Conservation (phyloP, 2,888 invertebrate species). For the Cacoxenus indagator region DNA sequence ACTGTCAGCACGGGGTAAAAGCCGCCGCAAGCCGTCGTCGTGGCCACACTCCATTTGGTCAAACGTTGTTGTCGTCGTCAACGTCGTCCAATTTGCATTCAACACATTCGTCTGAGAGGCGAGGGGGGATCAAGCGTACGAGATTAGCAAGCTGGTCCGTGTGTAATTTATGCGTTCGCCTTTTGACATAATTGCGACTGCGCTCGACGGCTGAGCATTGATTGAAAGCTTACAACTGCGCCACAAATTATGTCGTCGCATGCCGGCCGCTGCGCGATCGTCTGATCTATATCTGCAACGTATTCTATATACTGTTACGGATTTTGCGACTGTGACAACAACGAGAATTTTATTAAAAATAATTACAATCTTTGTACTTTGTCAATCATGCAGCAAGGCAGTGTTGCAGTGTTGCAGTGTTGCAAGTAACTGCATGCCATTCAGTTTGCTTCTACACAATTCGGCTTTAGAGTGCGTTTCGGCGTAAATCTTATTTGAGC, state of each 20-base stretch:
- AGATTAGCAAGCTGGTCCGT: background rate
- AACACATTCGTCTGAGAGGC: conserved; percentile 21
- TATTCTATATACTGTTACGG: no score
- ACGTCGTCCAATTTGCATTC: background rate
- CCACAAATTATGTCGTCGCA: conserved; percentile 38
- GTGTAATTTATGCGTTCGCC: conserved; percentile 53
- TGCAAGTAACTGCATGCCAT: background rate
- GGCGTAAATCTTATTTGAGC: conserved; percentile 64
- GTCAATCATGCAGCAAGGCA: conserved; percentile 50
- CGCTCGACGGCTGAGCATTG: conserved; percentile 32
- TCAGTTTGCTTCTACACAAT: conserved; percentile 24
- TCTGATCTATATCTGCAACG: background rate
- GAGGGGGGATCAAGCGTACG: conserved; percentile 40
- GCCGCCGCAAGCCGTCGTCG: background rate
- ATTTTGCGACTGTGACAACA: background rate
- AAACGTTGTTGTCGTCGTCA: no score
- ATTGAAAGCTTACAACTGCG: conserved; percentile 54
- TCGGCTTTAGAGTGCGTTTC: conserved; percentile 35
- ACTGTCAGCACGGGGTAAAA: conserved; percentile 9
- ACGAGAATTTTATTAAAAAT: conserved; percentile 53
- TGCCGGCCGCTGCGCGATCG: background rate
- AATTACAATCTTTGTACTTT: conserved; percentile 61
- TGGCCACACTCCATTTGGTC: background rate
- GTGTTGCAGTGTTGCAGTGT: background rate
- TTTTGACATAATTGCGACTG: conserved; percentile 55